Conservation (phyloP, 2,888 invertebrate genomes). For the Melipona beecheii region DNA sequence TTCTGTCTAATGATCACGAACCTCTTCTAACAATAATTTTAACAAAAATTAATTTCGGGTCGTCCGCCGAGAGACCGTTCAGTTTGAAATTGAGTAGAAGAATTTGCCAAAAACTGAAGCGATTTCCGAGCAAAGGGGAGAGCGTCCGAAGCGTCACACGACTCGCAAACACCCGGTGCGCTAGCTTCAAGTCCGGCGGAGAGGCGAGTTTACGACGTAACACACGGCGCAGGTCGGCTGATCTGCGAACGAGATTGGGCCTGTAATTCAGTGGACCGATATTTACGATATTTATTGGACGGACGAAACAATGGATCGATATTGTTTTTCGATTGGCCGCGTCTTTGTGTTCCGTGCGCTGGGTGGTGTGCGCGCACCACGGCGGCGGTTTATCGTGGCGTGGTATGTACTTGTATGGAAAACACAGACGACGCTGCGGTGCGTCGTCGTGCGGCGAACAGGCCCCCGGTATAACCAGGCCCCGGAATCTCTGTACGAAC, state of each 20-base stretch:
- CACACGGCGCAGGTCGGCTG: conserved; percentile 51
- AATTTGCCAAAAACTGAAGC: too few relatives aligned
- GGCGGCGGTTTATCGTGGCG: conserved; percentile 10
- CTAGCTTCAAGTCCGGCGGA: conserved; percentile 26
- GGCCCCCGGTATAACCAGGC: conserved; percentile 36
- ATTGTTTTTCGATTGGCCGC: conserved; percentile 83
- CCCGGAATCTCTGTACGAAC: conserved; percentile 74
- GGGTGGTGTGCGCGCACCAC: conserved; percentile 11
- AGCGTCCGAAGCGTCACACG: background rate
- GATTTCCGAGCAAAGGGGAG: too few relatives aligned
- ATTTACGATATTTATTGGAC: conserved; percentile 83
- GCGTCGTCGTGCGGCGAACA: conserved; percentile 21
- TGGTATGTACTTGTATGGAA: conserved; percentile 22
- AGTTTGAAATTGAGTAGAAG: too few relatives aligned
- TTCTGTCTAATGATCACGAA: too few relatives aligned
- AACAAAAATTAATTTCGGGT: too few relatives aligned
- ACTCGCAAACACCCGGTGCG: conserved; percentile 14
- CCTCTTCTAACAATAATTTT: too few relatives aligned
- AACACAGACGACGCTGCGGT: conserved; percentile 11
- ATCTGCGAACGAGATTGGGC: conserved; percentile 69
- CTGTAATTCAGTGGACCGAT: conserved; percentile 75
- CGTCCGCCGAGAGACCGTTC: too few relatives aligned
- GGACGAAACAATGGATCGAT: conserved; percentile 83
- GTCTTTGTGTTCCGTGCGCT: conserved; percentile 47
- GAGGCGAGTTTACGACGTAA: conserved; percentile 55